Conservation (phyloP, 1,140 invertebrate species). For the Conus ventricosus region DNA sequence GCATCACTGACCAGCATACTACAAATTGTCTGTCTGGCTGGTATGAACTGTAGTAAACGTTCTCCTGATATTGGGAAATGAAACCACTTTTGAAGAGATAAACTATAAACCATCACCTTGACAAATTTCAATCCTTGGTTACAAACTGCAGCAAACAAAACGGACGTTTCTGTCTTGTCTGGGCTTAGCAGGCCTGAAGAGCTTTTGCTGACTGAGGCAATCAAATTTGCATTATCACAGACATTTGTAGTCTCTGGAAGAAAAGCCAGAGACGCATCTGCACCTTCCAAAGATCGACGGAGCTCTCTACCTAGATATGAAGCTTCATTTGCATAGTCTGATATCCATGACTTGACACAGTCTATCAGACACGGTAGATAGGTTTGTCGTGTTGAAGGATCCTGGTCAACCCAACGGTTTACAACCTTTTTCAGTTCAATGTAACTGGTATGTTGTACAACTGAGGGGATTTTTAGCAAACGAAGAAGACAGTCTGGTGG, state of each 20-base stretch:
- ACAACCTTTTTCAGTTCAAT: constrained; percentile 64
- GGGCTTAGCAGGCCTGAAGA: constrained; percentile 11
- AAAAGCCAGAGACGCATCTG: constrained; percentile 32
- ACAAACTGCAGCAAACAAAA: constrained; percentile 65
- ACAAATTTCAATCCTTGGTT: constrained; percentile 70
- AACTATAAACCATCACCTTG: constrained; percentile 67
- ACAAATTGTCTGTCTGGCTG: constrained; percentile 66
- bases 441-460: constrained; percentile 67
- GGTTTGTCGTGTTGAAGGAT: constrained; percentile 48
- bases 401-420: constrained; percentile 66
- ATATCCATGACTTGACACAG: constrained; percentile 67
- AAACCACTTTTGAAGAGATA: constrained; percentile 66
- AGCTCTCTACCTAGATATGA: constrained; percentile 53
- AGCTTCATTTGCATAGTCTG: constrained; percentile 58
- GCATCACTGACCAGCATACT: constrained; percentile 64
- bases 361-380: constrained; percentile 55
- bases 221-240: constrained; percentile 8
- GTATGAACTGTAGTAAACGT: constrained; percentile 63
- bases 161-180: constrained; percentile 43
- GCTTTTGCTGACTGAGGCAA: neutral
- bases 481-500: constrained; percentile 67
- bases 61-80: constrained; percentile 65
- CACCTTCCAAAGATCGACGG: constrained; percentile 48
- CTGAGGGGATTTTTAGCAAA: constrained; percentile 63
- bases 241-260: neutral